These are phyloP conservation scores for Phragmatobia fuliginosa DNA, from an alignment of 2,888 invertebrate species.

Conservation along the genomic window DNA sequence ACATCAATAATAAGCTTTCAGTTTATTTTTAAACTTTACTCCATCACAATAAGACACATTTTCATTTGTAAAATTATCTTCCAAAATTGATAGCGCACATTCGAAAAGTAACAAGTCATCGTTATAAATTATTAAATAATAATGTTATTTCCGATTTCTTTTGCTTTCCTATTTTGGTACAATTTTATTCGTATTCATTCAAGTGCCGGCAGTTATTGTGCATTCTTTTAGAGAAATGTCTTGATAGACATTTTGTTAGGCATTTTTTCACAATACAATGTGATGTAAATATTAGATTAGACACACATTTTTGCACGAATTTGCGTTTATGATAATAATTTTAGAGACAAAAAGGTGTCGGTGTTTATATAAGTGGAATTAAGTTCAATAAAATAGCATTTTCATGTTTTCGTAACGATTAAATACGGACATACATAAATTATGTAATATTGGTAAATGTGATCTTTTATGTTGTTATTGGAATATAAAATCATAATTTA, in stretches of 20 bases:
- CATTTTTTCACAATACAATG: constrained; percentile 12
- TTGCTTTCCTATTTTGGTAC: constrained; percentile 64
- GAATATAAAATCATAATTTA: background rate
- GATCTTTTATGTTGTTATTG: background rate
- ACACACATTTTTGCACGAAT: constrained; percentile 25
- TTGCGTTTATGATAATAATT: constrained; percentile 29
- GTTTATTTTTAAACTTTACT: constrained; percentile 1
- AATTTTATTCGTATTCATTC: constrained; percentile 38
- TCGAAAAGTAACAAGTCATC: constrained; percentile 59
- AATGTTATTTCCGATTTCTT: constrained; percentile 63
- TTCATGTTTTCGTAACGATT: background rate
- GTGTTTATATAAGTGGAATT: background rate
- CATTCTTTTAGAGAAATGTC: constrained; percentile 33
- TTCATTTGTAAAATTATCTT: constrained; percentile 1
- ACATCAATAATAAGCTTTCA: constrained; percentile 21
- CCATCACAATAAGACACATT: constrained; percentile 5
- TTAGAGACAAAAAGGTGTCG: constrained; percentile 16
- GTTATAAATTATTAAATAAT: constrained; percentile 64
- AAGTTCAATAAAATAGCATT: background rate
- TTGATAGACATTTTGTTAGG: constrained; percentile 21
- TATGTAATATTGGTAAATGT: background rate
- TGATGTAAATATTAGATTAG: constrained; percentile 15
- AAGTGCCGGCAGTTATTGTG: constrained; percentile 35
- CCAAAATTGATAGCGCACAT: constrained; percentile 40
- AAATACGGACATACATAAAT: background rate